These are phyloP conservation scores for Tricholaema leucomelas DNA, from an alignment of 2,113 vertebrate genomes.

Conservation along the genomic window DNA sequence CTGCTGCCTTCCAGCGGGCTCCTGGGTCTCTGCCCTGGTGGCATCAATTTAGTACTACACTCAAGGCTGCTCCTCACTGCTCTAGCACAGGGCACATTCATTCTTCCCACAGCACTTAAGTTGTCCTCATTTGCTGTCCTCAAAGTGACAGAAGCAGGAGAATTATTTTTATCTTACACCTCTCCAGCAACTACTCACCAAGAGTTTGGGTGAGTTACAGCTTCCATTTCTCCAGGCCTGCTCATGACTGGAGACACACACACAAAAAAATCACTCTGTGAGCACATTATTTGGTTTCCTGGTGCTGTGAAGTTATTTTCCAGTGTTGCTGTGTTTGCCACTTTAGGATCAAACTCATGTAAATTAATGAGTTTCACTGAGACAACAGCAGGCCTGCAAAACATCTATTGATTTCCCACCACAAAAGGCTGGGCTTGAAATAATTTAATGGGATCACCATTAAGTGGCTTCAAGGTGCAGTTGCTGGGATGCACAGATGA, in stretches of 20 bases:
- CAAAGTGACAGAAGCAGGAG: background rate
- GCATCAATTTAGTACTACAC: background rate
- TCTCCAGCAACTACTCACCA: background rate
- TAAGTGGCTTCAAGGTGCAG: background rate
- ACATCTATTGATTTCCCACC: background rate
- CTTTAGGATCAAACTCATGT: background rate
- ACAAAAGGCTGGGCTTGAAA: background rate
- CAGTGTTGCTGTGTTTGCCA: background rate
- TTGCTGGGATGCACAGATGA: background rate
- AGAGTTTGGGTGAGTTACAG: background rate
- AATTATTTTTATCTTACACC: background rate
- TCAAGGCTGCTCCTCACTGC: background rate
- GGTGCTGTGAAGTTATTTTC: background rate
- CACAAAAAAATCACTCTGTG: background rate
- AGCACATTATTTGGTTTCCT: background rate
- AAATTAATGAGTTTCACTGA: constrained; percentile 4
- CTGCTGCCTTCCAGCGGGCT: too few relatives aligned
- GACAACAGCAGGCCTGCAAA: background rate
- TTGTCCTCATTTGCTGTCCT: background rate
- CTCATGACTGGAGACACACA: background rate
- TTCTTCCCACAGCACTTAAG: background rate
- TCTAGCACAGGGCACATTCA: background rate
- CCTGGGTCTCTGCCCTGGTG: too few relatives aligned
- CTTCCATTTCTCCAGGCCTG: background rate
- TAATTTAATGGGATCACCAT: background rate